phyloP scores from a whole-genome alignment of 2,797 vertebrate species.

The Acipenser transmontanus region DNA sequence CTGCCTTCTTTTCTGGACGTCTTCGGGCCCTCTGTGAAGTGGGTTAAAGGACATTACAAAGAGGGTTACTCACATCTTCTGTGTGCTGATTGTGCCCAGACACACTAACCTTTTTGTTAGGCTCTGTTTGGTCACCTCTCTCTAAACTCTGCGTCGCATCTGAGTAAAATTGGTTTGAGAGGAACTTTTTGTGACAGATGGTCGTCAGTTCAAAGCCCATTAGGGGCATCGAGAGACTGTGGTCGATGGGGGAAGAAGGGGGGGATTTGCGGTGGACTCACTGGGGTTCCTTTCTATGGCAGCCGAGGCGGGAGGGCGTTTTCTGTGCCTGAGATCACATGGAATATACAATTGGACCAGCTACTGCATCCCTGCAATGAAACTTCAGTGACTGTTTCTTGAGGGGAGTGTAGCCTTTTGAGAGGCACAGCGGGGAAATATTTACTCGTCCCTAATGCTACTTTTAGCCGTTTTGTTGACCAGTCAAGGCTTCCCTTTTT shows the following conservation, averaged over 20 bases:
- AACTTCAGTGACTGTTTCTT: too few species aligned
- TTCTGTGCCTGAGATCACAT: conserved; percentile 22
- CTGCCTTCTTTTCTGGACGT: conserved; percentile 26
- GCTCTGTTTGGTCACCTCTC: conserved; percentile 34
- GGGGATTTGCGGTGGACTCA: conserved; percentile 21
- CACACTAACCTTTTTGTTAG: conserved; percentile 52
- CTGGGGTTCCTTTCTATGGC: conserved; percentile 17
- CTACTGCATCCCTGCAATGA: neutral
- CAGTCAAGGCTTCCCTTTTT: too few species aligned
- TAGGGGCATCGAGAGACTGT: conserved; percentile 27
- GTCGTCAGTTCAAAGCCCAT: conserved; percentile 43
- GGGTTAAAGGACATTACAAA: conserved; percentile 48
- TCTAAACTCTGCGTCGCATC: conserved; percentile 40
- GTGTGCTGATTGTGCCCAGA: conserved; percentile 34
- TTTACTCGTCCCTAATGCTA: too few species aligned
- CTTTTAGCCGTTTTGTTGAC: too few species aligned
- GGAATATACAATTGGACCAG: conserved; percentile 9
- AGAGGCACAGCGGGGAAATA: too few species aligned
- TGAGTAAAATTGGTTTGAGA: conserved; percentile 39
- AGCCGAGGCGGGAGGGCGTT: conserved; percentile 22
- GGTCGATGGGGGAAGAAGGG: conserved; percentile 17
- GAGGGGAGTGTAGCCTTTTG: too few species aligned
- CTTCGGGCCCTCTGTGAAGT: conserved; percentile 39
- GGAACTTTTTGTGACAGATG: conserved; percentile 34
- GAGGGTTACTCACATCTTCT: conserved; percentile 42